These are phyloP conservation scores for Chaunax sp. DNA, from an alignment of 2,797 vertebrate species.

Conservation along the genomic window DNA sequence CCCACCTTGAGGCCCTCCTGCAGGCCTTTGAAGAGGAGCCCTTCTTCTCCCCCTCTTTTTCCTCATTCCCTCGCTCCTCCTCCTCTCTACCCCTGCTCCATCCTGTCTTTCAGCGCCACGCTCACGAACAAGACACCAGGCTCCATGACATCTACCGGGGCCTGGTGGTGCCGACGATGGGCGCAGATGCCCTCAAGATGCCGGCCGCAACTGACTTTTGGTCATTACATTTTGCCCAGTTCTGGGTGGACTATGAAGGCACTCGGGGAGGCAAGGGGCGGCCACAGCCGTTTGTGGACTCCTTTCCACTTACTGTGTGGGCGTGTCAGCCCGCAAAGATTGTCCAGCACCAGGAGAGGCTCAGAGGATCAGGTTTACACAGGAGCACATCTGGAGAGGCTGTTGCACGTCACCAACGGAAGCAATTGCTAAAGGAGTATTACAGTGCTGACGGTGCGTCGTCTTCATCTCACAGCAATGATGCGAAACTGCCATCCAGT, in stretches of 20 bases:
- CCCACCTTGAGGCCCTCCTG: slow-evolving; percentile 92
- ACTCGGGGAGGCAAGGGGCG: slow-evolving; percentile 89
- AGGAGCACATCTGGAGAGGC: slow-evolving; percentile 90
- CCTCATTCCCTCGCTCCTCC: slow-evolving; percentile 83
- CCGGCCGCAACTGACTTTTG: slow-evolving; percentile 93
- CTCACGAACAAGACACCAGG: slow-evolving; percentile 94
- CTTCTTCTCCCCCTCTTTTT: slow-evolving; percentile 89
- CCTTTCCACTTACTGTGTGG: slow-evolving; percentile 96
- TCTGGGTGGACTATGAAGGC: slow-evolving; percentile 98
- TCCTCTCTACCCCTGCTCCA: slow-evolving; percentile 81
- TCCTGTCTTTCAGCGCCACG: slow-evolving; percentile 92
- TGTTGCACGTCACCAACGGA: slow-evolving; percentile 88
- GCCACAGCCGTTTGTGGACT: slow-evolving; percentile 93
- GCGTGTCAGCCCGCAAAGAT: slow-evolving; percentile 91
- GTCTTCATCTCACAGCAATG: slow-evolving; percentile 41
- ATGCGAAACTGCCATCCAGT: slow-evolving; percentile 51
- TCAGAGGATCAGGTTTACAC: slow-evolving; percentile 74
- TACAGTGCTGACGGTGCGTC: slow-evolving; percentile 85
- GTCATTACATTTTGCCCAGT: slow-evolving; percentile 95
- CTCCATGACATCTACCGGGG: slow-evolving; percentile 94
- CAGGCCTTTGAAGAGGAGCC: slow-evolving; percentile 92
- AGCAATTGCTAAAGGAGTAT: slow-evolving; percentile 93
- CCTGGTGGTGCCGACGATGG: slow-evolving; percentile 85
- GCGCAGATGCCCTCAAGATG: slow-evolving; percentile 88
- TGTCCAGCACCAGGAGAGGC: slow-evolving; percentile 85